A percentile compares a stretch with the other conserved stretches of the same genome.
phyloP scores from a whole-genome alignment of 2,113 vertebrate genomes.

The Raphicerus campestris region DNA sequence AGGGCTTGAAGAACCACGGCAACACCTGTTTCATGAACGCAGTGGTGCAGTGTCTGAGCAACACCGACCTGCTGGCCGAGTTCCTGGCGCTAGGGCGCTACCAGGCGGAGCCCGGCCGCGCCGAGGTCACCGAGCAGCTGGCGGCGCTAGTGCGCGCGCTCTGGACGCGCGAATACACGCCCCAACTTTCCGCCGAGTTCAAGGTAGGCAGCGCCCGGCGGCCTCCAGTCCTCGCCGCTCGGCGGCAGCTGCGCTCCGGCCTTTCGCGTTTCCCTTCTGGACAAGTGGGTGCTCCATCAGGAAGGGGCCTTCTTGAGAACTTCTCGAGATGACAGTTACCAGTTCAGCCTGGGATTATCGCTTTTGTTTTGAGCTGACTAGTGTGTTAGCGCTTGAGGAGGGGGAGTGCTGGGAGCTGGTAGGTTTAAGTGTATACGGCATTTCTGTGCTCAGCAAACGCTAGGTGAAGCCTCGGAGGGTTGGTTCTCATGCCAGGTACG shows the following conservation, averaged over 20 bases:
- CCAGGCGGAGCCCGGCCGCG: constrained; percentile 74
- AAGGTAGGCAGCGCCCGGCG: constrained; percentile 84
- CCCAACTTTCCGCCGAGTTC: constrained; percentile 93
- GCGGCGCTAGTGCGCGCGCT: constrained; percentile 91
- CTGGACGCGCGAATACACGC: constrained; percentile 94
- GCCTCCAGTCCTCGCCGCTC: background rate
- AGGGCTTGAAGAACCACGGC: constrained; percentile 94
- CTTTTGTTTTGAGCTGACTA: background rate
- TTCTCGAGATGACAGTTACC: background rate
- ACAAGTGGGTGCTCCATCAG: background rate
- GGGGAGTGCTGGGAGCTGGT: background rate
- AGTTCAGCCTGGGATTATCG: background rate
- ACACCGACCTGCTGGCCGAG: constrained; percentile 94
- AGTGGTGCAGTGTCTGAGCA: constrained; percentile 95
- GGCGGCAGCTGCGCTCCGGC: background rate
- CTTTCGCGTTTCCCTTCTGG: background rate
- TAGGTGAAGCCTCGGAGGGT: background rate
- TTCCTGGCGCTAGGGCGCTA: constrained; percentile 90
- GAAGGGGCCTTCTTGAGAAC: background rate
- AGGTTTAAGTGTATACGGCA: background rate
- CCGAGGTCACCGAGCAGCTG: constrained; percentile 91
- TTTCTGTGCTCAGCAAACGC: background rate
- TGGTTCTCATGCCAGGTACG: no score
- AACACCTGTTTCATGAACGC: constrained; percentile 99
- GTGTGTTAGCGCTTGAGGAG: background rate